Evolutionary conservation across 1,140 invertebrate species (phyloP), one percentile per base, ranked within the genome.

Genomic region (Drosophila pseudoananassae): DNA sequence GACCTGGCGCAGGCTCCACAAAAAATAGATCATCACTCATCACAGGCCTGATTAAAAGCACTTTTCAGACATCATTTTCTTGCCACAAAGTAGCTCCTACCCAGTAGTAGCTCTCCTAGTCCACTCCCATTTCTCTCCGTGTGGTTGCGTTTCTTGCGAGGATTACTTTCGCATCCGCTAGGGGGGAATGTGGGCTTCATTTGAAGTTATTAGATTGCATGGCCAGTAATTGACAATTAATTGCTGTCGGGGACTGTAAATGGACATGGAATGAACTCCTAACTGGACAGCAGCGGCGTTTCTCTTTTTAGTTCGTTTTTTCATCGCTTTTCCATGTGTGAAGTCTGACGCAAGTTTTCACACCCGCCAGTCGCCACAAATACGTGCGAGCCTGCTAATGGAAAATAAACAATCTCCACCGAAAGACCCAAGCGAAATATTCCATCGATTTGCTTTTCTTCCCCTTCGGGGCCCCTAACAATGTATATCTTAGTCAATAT

Each of bases 331-430:
- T 43, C 33, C 47, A 68, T 59, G 78, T 82, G 78, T 60, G 61
- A 84, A 63, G 53, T 71, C 58, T 60, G 64, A 66, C 80, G 70
- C 79, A 69, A 72, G 69, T 79, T 84, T 84, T 79, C 71, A 83
- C 80, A 84, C 80, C 68, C 36, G 43, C 29, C 52, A 49, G 17
- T 49, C 15, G 17, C 31, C 9, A 29, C 46, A 61, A 17, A 61
- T 20, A 38, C 40, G 25, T 55, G 63, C 38, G 23, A 47, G 27
- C 31, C 23, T 56, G 12, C 51, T 63, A 58, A 71, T 78, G 50
- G 31, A 57, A 65, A 55, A 31, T 33, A 69, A 65, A 69, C 61
- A 69, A 46, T 36, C 31, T 31, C 31, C 31, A 9, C 31, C 31
- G 46, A 58, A 46, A 52, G 17, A 36, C 43, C 46, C 29, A 14